Conservation (phyloP, 1,140 invertebrate genomes). For the Apolygus lucorum region DNA sequence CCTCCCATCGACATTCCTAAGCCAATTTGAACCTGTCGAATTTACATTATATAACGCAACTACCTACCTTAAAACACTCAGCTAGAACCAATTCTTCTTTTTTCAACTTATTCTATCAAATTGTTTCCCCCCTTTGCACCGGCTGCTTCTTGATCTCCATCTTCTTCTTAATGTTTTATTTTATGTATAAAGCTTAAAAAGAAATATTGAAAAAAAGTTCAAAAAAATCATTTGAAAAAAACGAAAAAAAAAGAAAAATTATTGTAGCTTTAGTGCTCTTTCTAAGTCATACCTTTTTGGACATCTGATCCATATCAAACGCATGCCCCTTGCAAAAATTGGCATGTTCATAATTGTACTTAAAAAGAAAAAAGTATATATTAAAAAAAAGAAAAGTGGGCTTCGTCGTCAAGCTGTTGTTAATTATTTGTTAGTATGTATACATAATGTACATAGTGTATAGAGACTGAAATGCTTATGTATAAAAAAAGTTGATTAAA, state of each 20-base stretch:
- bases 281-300: background rate
- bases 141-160: background rate
- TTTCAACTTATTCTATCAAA: no score
- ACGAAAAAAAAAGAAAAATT: background rate
- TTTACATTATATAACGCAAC: no score
- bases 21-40: no score
- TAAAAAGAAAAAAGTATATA: constrained; percentile 21
- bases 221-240: background rate
- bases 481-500: constrained; percentile 14
- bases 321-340: background rate
- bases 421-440: constrained; percentile 30
- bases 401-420: constrained; percentile 27
- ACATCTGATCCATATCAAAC: constrained; percentile 5
- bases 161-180: background rate
- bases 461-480: constrained; percentile 28
- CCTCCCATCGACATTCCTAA: no score
- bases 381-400: constrained; percentile 15
- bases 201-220: no score
- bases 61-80: no score
- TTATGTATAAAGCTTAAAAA: background rate
- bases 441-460: constrained; percentile 29
- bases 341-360: background rate
- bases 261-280: background rate
- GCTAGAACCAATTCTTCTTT: no score
- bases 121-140: background rate